phyloP scores from a whole-genome alignment of 2,888 invertebrate genomes.

The Polyploca ridens region DNA sequence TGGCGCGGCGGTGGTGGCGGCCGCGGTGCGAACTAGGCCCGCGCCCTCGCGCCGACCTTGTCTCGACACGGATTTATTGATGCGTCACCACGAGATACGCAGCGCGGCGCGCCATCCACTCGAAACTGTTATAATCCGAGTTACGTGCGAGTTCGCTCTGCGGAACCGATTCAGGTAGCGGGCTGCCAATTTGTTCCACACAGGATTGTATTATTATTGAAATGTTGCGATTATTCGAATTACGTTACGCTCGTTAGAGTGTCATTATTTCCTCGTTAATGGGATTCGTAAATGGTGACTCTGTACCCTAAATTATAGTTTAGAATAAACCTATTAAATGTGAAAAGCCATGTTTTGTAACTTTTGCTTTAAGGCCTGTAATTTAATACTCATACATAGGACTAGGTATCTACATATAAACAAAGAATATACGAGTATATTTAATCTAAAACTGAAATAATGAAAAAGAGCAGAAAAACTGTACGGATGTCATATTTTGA shows the following conservation, averaged over 20 bases:
- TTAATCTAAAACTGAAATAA: too few species aligned
- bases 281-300: not conserved
- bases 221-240: conserved; percentile 34
- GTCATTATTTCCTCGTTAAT: conserved; percentile 8
- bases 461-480: too few species aligned
- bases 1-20: conserved; percentile 47
- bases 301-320: not conserved
- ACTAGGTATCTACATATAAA: too few species aligned
- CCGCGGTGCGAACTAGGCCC: conserved; percentile 61
- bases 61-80: conserved; percentile 80
- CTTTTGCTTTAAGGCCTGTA: too few species aligned
- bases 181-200: conserved; percentile 36
- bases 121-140: conserved; percentile 36
- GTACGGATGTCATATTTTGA: too few species aligned
- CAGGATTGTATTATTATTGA: conserved; percentile 22
- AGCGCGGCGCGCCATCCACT: conserved; percentile 33
- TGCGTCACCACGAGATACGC: conserved; percentile 69
- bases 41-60: conserved; percentile 81
- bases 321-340: not conserved
- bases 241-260: conserved; percentile 18
- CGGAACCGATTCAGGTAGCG: conserved; percentile 45
- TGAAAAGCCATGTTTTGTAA: too few species aligned
- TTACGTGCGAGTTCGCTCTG: conserved; percentile 45
- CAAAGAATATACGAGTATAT: too few species aligned
- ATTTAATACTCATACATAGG: too few species aligned